Conservation (phyloP, 2,888 invertebrate species). For the Ephialtes manifestator region DNA sequence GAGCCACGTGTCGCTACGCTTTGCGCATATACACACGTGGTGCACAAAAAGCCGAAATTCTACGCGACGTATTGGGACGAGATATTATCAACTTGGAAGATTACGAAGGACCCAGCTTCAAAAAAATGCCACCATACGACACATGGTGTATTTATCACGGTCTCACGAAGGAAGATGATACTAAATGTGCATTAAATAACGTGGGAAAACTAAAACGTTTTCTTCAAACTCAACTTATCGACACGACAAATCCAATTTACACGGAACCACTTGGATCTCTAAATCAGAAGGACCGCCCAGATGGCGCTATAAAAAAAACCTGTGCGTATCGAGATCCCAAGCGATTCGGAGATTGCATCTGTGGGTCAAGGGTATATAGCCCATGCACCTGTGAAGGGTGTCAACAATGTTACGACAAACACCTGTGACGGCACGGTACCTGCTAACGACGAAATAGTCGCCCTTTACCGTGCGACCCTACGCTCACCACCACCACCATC, state of each 20-base stretch:
- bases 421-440: conserved; percentile 2
- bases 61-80: not conserved
- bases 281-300: not conserved
- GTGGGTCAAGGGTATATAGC: not conserved
- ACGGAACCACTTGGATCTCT: not conserved
- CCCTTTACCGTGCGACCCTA: not conserved
- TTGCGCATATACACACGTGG: not conserved
- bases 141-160: not conserved
- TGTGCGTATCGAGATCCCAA: too few species aligned
- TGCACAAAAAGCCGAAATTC: not conserved
- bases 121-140: not conserved
- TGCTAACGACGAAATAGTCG: not conserved
- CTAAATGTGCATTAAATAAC: too few species aligned
- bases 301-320: too few species aligned
- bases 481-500: not conserved
- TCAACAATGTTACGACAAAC: not conserved
- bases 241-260: not conserved
- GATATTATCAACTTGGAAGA: conserved; percentile 8
- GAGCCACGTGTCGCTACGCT: too few species aligned
- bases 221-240: not conserved
- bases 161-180: too few species aligned
- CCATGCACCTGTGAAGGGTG: not conserved
- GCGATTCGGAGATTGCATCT: too few species aligned
- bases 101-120: not conserved
- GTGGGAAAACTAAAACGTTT: not conserved